Evolutionary conservation across 2,888 invertebrate genomes (phyloP).

Genomic region (Dryadula phaetusa): DNA sequence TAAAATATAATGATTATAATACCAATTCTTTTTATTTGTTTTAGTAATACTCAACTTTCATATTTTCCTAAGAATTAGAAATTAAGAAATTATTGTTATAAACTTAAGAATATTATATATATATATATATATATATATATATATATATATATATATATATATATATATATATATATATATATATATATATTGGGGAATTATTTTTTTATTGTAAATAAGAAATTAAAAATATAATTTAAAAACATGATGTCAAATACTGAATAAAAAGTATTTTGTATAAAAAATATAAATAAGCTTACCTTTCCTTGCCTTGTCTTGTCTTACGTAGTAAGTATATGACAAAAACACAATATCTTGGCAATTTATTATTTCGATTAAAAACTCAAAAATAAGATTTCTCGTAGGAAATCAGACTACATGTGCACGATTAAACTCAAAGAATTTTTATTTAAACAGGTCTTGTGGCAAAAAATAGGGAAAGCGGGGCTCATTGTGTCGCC

Average conservation of each 20-base stretch:
- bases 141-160: too few relatives aligned
- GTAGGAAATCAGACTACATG: slow-evolving; percentile 51
- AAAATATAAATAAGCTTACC: neutral
- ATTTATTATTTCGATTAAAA: neutral
- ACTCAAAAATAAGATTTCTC: neutral
- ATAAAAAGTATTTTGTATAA: neutral
- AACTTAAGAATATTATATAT: too few relatives aligned
- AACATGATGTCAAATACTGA: neutral
- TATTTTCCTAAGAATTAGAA: too few relatives aligned
- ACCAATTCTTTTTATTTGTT: too few relatives aligned
- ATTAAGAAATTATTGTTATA: too few relatives aligned
- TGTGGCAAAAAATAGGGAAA: slow-evolving; percentile 72
- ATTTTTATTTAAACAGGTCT: slow-evolving; percentile 69
- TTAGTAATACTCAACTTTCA: too few relatives aligned
- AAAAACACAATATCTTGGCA: neutral
- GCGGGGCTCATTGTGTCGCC: slow-evolving; percentile 72
- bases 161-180: too few relatives aligned
- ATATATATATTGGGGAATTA: too few relatives aligned
- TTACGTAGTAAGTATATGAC: neutral
- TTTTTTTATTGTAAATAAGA: too few relatives aligned
- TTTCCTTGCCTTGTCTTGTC: too few relatives aligned
- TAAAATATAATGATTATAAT: too few relatives aligned
- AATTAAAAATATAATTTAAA: neutral
- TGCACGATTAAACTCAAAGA: slow-evolving; percentile 57
- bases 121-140: too few relatives aligned